Evolutionary conservation across 2,797 vertebrate species (phyloP).

Genomic region (Geotrypetes seraphini): DNA sequence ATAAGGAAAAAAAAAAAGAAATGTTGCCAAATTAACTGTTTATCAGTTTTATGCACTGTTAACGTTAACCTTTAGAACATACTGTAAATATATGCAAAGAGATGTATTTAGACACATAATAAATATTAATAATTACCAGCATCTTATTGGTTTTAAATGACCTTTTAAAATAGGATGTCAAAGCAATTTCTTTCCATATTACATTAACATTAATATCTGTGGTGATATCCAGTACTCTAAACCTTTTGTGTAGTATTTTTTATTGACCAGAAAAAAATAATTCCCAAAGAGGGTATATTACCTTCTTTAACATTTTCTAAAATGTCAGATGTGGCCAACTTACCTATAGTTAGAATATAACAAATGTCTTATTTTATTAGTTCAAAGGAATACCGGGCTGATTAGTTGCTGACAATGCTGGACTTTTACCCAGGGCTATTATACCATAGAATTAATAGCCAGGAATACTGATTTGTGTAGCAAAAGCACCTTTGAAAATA

Average conservation of each 20-base stretch:
- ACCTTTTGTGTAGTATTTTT: not conserved
- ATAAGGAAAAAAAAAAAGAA: slow-evolving; percentile 8
- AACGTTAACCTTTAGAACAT: slow-evolving; percentile 28
- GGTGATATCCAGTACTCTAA: slow-evolving; percentile 14
- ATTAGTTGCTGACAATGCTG: too few relatives aligned
- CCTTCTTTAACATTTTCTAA: too few relatives aligned
- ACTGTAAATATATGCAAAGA: slow-evolving; percentile 27
- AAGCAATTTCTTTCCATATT: slow-evolving; percentile 10
- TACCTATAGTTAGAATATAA: too few relatives aligned
- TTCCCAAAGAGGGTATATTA: not conserved
- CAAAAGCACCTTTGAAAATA: too few relatives aligned
- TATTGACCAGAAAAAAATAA: slow-evolving; percentile 4
- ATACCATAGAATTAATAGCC: too few relatives aligned
- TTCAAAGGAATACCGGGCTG: too few relatives aligned
- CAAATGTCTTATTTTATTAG: too few relatives aligned
- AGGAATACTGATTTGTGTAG: too few relatives aligned
- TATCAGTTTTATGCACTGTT: slow-evolving; percentile 32
- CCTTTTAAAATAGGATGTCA: slow-evolving; percentile 43
- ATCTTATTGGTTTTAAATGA: slow-evolving; percentile 36
- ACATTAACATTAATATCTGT: slow-evolving; percentile 18
- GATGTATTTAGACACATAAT: slow-evolving; percentile 34
- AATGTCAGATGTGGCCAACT: too few relatives aligned
- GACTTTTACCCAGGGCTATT: too few relatives aligned
- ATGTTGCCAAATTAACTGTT: slow-evolving; percentile 17
- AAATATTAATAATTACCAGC: slow-evolving; percentile 50